phyloP scores from a whole-genome alignment of 2,113 vertebrate species.

The Aptenodytes forsteri region DNA sequence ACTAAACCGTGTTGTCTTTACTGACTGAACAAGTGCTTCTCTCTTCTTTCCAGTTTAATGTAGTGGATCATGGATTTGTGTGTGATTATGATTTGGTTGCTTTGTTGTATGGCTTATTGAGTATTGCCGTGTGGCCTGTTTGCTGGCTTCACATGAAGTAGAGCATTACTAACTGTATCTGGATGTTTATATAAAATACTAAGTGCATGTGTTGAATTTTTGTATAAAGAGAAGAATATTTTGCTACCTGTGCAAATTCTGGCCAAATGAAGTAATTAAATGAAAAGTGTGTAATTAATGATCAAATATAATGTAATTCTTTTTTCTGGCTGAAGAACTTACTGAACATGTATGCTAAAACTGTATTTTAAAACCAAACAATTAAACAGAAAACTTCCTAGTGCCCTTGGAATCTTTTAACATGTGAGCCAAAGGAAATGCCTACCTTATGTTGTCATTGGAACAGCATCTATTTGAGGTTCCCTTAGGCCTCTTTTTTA shows the following conservation, averaged over 20 bases:
- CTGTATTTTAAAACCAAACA: slow-evolving; percentile 22
- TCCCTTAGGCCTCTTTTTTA: slow-evolving; percentile 48
- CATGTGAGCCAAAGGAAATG: slow-evolving; percentile 61
- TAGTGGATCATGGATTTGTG: background rate
- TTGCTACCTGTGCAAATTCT: background rate
- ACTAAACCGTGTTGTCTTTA: background rate
- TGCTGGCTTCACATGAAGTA: background rate
- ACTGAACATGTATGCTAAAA: background rate
- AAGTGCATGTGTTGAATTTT: background rate
- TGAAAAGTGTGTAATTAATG: background rate
- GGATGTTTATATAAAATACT: background rate
- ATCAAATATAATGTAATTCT: background rate
- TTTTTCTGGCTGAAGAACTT: background rate
- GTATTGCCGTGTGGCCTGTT: background rate
- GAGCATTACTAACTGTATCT: background rate
- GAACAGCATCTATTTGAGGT: slow-evolving; percentile 57
- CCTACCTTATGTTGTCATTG: slow-evolving; percentile 61
- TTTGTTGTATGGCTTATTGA: background rate
- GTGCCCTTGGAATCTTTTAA: slow-evolving; percentile 44
- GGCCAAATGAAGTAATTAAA: background rate
- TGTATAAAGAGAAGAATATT: background rate
- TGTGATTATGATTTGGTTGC: background rate
- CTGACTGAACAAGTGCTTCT: background rate
- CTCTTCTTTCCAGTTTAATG: background rate
- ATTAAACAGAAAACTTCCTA: slow-evolving; percentile 47